Conservation (phyloP, 2,113 vertebrate genomes). For the Rhinopomastus cyanomelas region DNA sequence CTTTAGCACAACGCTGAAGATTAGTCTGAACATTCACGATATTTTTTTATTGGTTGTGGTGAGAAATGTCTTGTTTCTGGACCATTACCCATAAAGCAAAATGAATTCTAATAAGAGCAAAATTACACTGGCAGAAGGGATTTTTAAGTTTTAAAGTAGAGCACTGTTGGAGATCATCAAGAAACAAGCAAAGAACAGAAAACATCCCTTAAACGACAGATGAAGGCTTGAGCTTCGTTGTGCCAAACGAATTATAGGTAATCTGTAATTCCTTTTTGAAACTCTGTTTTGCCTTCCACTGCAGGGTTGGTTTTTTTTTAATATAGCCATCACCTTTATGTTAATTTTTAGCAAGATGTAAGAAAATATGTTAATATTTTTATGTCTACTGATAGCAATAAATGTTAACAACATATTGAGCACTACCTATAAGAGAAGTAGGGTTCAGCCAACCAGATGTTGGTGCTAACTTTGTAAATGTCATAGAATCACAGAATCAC, state of each 20-base stretch:
- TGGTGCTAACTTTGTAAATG: not conserved
- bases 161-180: not conserved
- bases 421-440: not conserved
- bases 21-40: not conserved
- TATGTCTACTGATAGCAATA: not conserved
- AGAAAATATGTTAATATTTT: not conserved
- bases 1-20: not conserved
- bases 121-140: not conserved
- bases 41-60: not conserved
- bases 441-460: not conserved
- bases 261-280: not conserved
- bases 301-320: not conserved
- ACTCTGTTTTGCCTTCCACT: not conserved
- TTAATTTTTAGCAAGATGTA: not conserved
- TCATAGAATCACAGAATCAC: too few relatives aligned
- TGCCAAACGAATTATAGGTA: not conserved
- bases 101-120: not conserved
- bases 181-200: not conserved
- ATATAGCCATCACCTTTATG: not conserved
- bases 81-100: conserved; percentile 11
- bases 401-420: not conserved
- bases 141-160: conserved; percentile 22
- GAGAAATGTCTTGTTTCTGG: not conserved
- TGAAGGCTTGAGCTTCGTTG: not conserved
- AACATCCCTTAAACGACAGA: not conserved